A percentile compares a stretch with the other conserved stretches of the same genome.
These are phyloP conservation scores for Cheumatopsyche charites DNA, from an alignment of 1,140 invertebrate species.

Conservation along the genomic window DNA sequence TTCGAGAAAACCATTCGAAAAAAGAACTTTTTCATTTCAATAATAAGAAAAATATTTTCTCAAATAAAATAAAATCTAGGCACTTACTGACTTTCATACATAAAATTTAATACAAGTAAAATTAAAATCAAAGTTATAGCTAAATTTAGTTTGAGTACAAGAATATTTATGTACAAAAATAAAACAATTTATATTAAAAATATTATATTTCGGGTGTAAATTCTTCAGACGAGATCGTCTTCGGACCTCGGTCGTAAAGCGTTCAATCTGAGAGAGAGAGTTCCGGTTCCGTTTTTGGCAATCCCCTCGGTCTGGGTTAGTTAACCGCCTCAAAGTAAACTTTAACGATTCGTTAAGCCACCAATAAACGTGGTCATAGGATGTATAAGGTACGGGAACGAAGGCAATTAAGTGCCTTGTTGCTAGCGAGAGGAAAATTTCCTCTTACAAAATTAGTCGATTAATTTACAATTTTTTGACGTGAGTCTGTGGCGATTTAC, in stretches of 20 bases:
- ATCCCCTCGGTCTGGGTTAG: slow-evolving; percentile 6
- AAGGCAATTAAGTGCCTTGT: neutral
- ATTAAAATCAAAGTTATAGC: no score
- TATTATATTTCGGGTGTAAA: slow-evolving; percentile 1
- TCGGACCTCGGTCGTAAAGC: no score
- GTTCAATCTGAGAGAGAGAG: no score
- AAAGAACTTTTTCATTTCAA: neutral
- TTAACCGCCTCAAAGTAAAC: slow-evolving; percentile 12
- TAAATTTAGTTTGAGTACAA: no score
- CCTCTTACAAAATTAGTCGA: neutral
- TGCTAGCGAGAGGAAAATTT: neutral
- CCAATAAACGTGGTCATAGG: neutral
- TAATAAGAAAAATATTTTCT: no score
- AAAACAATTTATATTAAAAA: no score
- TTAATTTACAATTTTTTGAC: no score
- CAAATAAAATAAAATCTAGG: no score
- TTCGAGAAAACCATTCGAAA: neutral
- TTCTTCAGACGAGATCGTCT: neutral
- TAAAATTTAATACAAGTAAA: no score
- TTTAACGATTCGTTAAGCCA: slow-evolving; percentile 7
- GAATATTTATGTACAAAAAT: no score
- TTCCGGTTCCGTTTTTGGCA: neutral
- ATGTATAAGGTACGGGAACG: neutral
- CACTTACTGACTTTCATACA: no score
- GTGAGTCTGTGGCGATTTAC: no score